Evolutionary conservation across 2,797 vertebrate species (phyloP).

Genomic region (Squalus acanthias): DNA sequence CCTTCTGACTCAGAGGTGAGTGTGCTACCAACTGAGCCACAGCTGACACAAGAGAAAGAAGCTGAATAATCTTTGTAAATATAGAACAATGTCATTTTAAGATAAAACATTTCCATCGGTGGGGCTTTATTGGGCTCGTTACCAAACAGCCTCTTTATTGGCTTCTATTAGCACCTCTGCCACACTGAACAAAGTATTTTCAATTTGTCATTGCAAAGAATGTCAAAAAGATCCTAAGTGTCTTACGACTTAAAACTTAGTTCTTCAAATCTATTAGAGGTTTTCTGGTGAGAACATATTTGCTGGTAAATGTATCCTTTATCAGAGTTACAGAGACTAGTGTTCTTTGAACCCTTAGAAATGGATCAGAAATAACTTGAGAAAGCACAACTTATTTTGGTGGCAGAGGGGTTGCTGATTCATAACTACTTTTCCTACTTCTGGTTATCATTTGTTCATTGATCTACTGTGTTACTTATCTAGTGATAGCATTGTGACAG

Average conservation of each 20-base stretch:
- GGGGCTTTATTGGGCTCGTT: background rate
- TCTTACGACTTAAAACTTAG: background rate
- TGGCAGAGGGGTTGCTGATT: background rate
- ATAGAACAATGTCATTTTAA: background rate
- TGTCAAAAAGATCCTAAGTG: background rate
- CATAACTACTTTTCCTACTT: background rate
- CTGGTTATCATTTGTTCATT: background rate
- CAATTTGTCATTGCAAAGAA: background rate
- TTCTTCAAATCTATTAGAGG: background rate
- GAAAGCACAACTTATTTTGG: background rate
- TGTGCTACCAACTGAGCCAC: too few species aligned
- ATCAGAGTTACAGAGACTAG: background rate
- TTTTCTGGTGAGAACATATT: background rate
- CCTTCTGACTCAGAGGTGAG: too few species aligned
- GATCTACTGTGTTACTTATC: background rate
- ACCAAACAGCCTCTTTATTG: background rate
- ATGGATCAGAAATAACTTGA: background rate
- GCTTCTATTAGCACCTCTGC: background rate
- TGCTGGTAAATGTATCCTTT: background rate
- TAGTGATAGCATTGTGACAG: background rate
- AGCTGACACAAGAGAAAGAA: background rate
- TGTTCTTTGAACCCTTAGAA: background rate
- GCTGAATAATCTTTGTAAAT: slow-evolving; percentile 16
- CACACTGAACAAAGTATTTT: background rate
- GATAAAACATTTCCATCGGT: background rate